Evolutionary conservation across 1,140 invertebrate genomes (phyloP).

Genomic region (Tribolium castaneum): DNA sequence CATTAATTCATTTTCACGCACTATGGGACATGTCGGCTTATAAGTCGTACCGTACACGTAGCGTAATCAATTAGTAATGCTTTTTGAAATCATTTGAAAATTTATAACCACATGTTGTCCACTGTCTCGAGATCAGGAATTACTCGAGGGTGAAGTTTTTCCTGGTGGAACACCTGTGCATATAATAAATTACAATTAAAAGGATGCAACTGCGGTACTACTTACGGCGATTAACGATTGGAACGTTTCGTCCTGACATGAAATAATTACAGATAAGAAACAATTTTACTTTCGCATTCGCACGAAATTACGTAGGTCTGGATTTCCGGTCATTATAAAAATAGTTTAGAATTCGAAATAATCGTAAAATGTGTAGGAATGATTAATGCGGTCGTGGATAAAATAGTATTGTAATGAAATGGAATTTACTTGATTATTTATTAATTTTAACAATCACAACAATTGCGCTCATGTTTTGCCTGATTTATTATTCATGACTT

Average conservation of each 20-base stretch:
- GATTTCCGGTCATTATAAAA: conserved; percentile 5
- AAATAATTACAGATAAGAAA: conserved; percentile 19
- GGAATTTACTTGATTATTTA: neutral
- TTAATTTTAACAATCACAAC: neutral
- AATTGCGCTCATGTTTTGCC: neutral
- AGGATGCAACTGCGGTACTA: conserved; percentile 18
- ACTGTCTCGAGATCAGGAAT: neutral
- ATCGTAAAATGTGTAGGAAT: neutral
- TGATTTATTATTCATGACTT: neutral
- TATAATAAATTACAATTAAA: conserved; percentile 29
- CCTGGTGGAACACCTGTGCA: conserved; percentile 15
- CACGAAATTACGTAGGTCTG: neutral
- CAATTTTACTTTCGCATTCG: conserved; percentile 12
- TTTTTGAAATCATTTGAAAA: neutral
- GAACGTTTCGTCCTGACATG: neutral
- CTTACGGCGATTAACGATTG: conserved; percentile 11
- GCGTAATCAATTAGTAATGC: neutral
- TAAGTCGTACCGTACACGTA: neutral
- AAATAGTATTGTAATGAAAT: neutral
- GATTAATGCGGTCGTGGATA: neutral
- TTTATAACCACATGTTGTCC: neutral
- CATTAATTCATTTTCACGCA: too few species aligned
- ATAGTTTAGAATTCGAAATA: too few species aligned
- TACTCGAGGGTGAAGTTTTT: conserved; percentile 3
- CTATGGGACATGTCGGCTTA: too few species aligned